Evolutionary conservation across 2,797 vertebrate genomes (phyloP).

Genomic region (Allobates femoralis): DNA sequence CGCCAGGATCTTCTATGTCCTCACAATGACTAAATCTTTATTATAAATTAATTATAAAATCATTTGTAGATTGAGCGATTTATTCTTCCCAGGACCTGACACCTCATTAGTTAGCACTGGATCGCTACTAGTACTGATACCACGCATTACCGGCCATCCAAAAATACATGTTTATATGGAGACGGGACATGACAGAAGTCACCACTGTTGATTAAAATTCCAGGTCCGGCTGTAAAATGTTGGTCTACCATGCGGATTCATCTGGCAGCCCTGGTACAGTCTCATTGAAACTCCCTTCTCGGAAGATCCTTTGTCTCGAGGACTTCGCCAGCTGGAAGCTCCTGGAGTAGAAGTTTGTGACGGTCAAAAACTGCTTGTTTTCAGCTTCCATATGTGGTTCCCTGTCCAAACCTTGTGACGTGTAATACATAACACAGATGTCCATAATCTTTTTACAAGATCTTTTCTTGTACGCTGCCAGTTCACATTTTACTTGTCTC

Average conservation of each 20-base stretch:
- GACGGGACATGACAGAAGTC: conserved; percentile 29
- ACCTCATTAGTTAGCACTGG: conserved; percentile 31
- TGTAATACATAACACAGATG: conserved; percentile 58
- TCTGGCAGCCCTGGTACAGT: conserved; percentile 37
- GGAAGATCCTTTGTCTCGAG: conserved; percentile 38
- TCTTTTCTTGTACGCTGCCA: conserved; percentile 43
- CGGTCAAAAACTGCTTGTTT: conserved; percentile 41
- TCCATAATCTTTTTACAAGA: conserved; percentile 60
- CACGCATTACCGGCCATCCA: background rate
- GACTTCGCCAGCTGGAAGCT: conserved; percentile 40
- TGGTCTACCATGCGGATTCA: conserved; percentile 37
- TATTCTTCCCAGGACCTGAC: conserved; percentile 33
- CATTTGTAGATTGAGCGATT: background rate
- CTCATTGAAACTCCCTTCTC: conserved; percentile 28
- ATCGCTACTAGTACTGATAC: background rate
- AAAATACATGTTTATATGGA: conserved; percentile 43
- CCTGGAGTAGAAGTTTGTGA: conserved; percentile 6
- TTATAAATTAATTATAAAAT: background rate
- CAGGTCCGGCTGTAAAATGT: conserved; percentile 38
- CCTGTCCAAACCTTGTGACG: conserved; percentile 47
- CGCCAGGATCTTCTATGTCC: background rate
- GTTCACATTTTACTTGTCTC: conserved; percentile 39
- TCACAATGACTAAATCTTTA: background rate
- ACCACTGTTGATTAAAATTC: conserved; percentile 41
- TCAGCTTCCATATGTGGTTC: conserved; percentile 28